Conservation (phyloP, 2,113 vertebrate genomes). For the Chiloscyllium plagiosum region DNA sequence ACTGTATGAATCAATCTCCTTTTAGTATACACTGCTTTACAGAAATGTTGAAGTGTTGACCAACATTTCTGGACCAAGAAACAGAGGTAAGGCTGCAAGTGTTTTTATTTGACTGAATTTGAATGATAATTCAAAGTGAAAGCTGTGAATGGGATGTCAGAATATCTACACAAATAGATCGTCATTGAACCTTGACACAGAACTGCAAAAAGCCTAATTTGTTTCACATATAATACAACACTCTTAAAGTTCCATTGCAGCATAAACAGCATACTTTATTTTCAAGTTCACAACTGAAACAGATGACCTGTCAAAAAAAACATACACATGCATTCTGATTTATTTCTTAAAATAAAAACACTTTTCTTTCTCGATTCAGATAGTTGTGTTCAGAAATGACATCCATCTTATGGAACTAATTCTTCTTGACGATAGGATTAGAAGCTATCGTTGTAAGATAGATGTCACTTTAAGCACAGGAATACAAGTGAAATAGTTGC, state of each 20-base stretch:
- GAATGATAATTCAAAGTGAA: neutral
- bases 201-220: neutral
- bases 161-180: neutral
- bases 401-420: constrained; percentile 28
- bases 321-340: neutral
- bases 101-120: constrained; percentile 21
- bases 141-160: neutral
- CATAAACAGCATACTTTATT: neutral
- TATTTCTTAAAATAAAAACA: neutral
- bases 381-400: neutral
- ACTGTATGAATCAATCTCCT: neutral
- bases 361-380: neutral
- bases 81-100: neutral
- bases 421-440: neutral
- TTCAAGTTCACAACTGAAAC: constrained; percentile 32
- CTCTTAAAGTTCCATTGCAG: neutral
- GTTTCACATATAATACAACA: neutral
- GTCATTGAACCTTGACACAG: neutral
- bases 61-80: neutral
- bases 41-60: constrained; percentile 27
- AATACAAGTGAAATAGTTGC: neutral
- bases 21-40: constrained; percentile 23
- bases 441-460: neutral
- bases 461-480: neutral
- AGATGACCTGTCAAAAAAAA: neutral